Evolutionary conservation across 1,140 invertebrate species (phyloP).

Genomic region (Fragariocoptes setiger): DNA sequence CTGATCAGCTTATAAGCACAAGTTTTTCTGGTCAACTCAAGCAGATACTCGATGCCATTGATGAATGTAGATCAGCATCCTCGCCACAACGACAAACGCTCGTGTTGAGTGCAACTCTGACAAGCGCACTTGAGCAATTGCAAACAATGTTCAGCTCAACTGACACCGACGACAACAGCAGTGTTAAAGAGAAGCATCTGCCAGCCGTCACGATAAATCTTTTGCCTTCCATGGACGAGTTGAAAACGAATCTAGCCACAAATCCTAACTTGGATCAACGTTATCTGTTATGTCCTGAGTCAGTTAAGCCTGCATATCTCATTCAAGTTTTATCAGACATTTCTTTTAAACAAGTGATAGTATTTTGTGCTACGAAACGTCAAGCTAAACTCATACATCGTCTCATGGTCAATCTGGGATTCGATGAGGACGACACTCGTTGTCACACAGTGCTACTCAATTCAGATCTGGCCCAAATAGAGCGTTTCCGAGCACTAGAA

Average conservation of each 20-base stretch:
- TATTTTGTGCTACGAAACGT: constrained; percentile 8
- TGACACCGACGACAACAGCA: constrained; percentile 2
- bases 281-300: constrained; percentile 55
- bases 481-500: constrained; percentile 37
- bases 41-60: constrained; percentile 24
- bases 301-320: constrained; percentile 71
- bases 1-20: constrained; percentile 38
- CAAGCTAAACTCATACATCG: constrained; percentile 9
- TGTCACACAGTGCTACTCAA: constrained; percentile 23
- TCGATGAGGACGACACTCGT: constrained; percentile 8
- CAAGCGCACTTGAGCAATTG: constrained; percentile 39
- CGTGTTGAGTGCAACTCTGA: constrained; percentile 85
- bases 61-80: constrained; percentile 14
- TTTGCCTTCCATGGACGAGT: constrained; percentile 23
- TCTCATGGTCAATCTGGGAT: constrained; percentile 7
- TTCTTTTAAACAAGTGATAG: constrained; percentile 8
- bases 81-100: constrained; percentile 54
- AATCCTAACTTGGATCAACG: constrained; percentile 57
- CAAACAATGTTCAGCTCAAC: constrained; percentile 25
- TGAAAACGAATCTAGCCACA: constrained; percentile 33
- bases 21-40: constrained; percentile 16
- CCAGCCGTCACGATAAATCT: constrained; percentile 9
- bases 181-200: too few species aligned
- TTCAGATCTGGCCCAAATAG: constrained; percentile 45
- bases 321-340: constrained; percentile 8